Conservation (phyloP, 1,140 invertebrate species). For the Pseudomyrmex concolor region DNA sequence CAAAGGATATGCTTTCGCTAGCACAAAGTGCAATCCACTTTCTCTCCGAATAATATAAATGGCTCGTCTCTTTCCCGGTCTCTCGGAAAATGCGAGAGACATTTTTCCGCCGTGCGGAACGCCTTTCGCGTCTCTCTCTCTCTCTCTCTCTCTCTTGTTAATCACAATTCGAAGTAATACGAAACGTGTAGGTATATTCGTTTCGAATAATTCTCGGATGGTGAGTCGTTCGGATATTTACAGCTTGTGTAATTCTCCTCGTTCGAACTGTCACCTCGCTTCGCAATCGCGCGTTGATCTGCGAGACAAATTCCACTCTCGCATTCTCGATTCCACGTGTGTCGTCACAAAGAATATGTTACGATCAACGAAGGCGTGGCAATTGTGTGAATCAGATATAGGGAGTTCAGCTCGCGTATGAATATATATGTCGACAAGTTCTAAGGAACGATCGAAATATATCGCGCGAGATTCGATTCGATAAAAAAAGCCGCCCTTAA, state of each 20-base stretch:
- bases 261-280: no score
- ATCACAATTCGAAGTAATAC: not conserved
- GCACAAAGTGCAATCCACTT: constrained; percentile 12
- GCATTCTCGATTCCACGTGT: not conserved
- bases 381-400: constrained; percentile 3
- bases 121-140: no score
- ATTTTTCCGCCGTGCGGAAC: not conserved
- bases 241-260: no score
- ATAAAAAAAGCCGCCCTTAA: no score
- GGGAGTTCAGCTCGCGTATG: not conserved
- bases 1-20: constrained; percentile 28
- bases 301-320: no score
- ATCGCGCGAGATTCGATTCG: not conserved
- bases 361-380: constrained; percentile 25
- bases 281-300: no score
- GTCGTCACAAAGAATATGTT: constrained; percentile 38
- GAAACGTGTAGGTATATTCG: not conserved
- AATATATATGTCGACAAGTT: constrained; percentile 26
- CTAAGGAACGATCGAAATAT: not conserved
- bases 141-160: no score
- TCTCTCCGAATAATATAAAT: constrained; percentile 32
- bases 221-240: no score
- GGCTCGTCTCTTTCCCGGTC: constrained; percentile 17
- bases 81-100: constrained; percentile 4
- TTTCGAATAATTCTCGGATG: no score